Base-by-base conservation (phyloP, 2,888 invertebrate species). In the Danaus chrysippus region DNA sequence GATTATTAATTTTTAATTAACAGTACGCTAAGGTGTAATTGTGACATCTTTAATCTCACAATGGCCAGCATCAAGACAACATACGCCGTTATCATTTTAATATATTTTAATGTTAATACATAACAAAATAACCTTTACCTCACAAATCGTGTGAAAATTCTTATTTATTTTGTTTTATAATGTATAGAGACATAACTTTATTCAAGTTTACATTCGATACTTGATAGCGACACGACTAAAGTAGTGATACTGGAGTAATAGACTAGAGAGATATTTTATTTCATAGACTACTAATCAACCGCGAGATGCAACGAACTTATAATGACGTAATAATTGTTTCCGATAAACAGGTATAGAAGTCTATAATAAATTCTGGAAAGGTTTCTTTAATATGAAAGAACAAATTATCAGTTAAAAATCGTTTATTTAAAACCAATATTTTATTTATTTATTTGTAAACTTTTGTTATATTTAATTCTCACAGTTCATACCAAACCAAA, bases 1-100 rank as follows among this genome's bases (percentile, higher is more conserved):
- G 49, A 49, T 49, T 17, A 17, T 49, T 49, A 49, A 17, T 46
- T 17, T 17, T 49, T 49, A 49, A 17, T 49, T 49, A 17, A 49
- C 49, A 49, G 17, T 49, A 49, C 49, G 49, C 17, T 49, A 49
- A 15, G 17, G 17, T 49, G 49, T 49, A 17, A 17, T 49, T 49
- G 49, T 49, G 49, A 49, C 49, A 49, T 49, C 17, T 49, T 17
- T 49, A 49, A 49, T 49, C 49, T 49, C 17, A 49, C 49, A 49
- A 49, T 49, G 49, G 49, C 49, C 49, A 49, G 15, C 17, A 49
- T 17, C 49, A 49, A 49, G 49, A 17, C 17, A 49, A 49, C 17
- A 17, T 49, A 17, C 49, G 8, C 49, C 17, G 49, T 17, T 17
- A 17, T 10, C 49, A 17, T 17, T 49, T 10, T 10, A 17, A 10